Evolutionary conservation across 2,797 vertebrate genomes (phyloP).

Genomic region (Amblyraja radiata): DNA sequence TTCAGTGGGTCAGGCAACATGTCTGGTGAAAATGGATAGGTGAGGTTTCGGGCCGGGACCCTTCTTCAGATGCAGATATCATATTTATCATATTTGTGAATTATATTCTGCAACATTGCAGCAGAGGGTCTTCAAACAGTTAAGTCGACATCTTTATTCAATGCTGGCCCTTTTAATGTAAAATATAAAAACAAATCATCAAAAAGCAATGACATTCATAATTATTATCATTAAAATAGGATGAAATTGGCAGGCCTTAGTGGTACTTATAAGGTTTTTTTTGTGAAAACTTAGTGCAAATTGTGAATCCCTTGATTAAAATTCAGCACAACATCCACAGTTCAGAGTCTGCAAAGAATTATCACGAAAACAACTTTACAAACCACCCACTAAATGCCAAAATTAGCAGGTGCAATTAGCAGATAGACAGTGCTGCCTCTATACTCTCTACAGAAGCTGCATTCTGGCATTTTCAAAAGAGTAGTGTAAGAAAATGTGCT

Average conservation of each 20-base stretch:
- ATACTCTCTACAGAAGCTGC: conserved; percentile 7
- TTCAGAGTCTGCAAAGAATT: conserved; percentile 31
- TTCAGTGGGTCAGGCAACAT: no score
- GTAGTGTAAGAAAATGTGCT: conserved; percentile 14
- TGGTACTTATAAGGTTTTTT: background rate
- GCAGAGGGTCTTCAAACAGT: background rate
- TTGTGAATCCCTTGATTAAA: conserved; percentile 28
- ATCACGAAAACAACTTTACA: conserved; percentile 35
- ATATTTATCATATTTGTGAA: background rate
- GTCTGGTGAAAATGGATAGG: no score
- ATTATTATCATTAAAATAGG: conserved; percentile 33
- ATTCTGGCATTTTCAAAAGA: conserved; percentile 28
- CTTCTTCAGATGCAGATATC: background rate
- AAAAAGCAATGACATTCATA: conserved; percentile 31
- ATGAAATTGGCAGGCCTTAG: conserved; percentile 33
- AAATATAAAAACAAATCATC: conserved; percentile 36
- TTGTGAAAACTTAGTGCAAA: background rate
- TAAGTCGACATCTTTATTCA: conserved; percentile 4
- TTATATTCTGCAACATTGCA: background rate
- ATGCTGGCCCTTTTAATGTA: conserved; percentile 18
- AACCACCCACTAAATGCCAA: conserved; percentile 37
- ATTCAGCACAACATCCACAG: conserved; percentile 35
- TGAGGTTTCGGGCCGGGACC: no score
- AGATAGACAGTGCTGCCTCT: conserved; percentile 34
- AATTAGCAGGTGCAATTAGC: conserved; percentile 38